These are phyloP conservation scores for Globodera ellingtonae DNA, from an alignment of 1,140 invertebrate genomes.

Conservation along the genomic window DNA sequence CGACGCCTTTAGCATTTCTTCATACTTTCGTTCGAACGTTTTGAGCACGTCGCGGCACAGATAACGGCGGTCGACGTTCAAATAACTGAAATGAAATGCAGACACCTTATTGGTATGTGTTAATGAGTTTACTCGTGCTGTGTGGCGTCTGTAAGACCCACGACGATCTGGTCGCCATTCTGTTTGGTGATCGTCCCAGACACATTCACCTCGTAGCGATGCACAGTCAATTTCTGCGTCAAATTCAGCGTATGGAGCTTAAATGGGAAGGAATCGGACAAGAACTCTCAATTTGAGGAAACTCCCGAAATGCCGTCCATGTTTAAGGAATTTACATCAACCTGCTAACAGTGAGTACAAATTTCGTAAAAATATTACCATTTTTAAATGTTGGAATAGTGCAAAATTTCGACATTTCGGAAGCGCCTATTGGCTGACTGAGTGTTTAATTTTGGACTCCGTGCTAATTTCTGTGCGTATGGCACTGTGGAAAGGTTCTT, in stretches of 20 bases:
- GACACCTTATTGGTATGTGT: not conserved
- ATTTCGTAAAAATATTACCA: not conserved
- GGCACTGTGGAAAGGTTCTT: not conserved
- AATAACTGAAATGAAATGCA: conserved; percentile 16
- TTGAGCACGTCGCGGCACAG: conserved; percentile 32
- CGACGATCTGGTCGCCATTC: not conserved
- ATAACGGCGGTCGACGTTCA: conserved; percentile 8
- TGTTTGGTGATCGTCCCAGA: not conserved
- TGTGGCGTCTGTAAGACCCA: not conserved
- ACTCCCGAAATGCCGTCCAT: too few species aligned
- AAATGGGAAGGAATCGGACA: not conserved
- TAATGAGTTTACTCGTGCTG: not conserved
- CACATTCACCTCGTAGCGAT: conserved; percentile 6
- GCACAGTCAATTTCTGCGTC: not conserved
- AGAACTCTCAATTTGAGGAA: not conserved
- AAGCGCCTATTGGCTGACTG: not conserved
- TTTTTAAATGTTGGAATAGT: too few species aligned
- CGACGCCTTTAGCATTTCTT: not conserved
- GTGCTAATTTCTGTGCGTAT: too few species aligned
- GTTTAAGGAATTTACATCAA: too few species aligned
- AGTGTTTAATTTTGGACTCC: too few species aligned
- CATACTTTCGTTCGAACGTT: not conserved
- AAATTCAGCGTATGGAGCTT: not conserved
- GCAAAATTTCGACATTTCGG: not conserved
- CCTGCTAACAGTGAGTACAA: not conserved